Conservation (phyloP, 2,797 vertebrate genomes). For the Onychomys leucogaster region DNA sequence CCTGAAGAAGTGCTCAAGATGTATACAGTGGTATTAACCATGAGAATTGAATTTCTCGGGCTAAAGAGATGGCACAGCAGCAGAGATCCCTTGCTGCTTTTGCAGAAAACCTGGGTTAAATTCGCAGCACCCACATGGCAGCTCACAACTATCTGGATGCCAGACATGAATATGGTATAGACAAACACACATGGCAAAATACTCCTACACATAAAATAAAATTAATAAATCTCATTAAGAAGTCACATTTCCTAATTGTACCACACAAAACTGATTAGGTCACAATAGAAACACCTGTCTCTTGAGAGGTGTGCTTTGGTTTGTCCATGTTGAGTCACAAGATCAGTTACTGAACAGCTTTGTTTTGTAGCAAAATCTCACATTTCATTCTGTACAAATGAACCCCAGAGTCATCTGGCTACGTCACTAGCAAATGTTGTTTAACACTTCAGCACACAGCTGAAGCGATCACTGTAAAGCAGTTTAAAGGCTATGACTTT, state of each 20-base stretch:
- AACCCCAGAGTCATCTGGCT: background rate
- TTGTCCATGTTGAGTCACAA: constrained; percentile 14
- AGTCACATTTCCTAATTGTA: background rate
- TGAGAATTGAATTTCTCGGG: background rate
- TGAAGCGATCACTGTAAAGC: background rate
- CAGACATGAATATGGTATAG: background rate
- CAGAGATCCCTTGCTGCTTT: background rate
- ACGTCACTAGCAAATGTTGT: background rate
- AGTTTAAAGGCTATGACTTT: background rate
- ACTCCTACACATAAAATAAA: background rate
- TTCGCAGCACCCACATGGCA: background rate
- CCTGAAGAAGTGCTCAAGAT: constrained; percentile 21
- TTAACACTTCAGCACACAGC: background rate
- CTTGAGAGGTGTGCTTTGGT: background rate
- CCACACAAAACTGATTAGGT: background rate
- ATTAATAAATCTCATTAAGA: background rate
- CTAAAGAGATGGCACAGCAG: background rate
- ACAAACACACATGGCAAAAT: background rate
- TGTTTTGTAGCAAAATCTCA: background rate
- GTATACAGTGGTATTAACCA: background rate
- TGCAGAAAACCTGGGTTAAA: background rate
- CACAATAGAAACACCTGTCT: constrained; percentile 4
- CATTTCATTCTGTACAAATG: background rate
- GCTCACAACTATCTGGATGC: background rate
- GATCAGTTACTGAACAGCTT: background rate